These are phyloP conservation scores for Ctenicera cuprea DNA, from an alignment of 2,888 invertebrate genomes.

Conservation along the genomic window DNA sequence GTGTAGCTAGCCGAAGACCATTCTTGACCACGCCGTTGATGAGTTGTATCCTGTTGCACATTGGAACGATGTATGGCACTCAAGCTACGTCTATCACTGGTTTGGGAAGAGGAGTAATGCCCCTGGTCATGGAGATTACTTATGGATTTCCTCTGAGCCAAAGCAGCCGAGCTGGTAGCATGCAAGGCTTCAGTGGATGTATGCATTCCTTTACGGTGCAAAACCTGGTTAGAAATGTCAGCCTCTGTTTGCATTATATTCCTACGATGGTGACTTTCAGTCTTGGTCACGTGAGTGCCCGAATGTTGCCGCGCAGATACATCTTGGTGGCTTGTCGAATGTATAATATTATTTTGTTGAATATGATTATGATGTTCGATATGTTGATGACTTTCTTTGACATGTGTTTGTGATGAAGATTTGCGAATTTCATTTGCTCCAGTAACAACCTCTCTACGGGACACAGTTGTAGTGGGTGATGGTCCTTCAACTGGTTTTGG, in stretches of 20 bases:
- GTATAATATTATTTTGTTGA: conserved; percentile 58
- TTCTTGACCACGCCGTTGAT: conserved; percentile 74
- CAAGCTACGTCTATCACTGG: conserved; percentile 84
- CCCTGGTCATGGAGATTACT: conserved; percentile 86
- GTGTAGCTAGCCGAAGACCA: conserved; percentile 72
- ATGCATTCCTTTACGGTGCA: conserved; percentile 84
- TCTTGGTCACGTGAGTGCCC: conserved; percentile 52
- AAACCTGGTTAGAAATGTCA: conserved; percentile 85
- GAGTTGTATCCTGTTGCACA: conserved; percentile 73
- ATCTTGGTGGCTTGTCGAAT: conserved; percentile 58
- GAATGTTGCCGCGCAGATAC: conserved; percentile 50
- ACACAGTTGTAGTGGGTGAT: conserved; percentile 60
- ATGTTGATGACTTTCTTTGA: conserved; percentile 60
- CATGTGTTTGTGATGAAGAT: conserved; percentile 68
- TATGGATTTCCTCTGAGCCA: conserved; percentile 87
- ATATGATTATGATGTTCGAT: conserved; percentile 50
- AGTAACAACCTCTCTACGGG: conserved; percentile 34
- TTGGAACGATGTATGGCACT: conserved; percentile 85
- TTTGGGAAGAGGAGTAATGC: conserved; percentile 80
- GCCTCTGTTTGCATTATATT: conserved; percentile 84
- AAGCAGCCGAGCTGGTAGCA: conserved; percentile 83
- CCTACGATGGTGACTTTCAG: conserved; percentile 78
- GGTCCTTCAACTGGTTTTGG: conserved; percentile 46
- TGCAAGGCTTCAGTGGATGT: conserved; percentile 84
- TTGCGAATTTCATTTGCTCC: conserved; percentile 65